These are phyloP conservation scores for Astreopora myriophthalma DNA, from an alignment of 64 coral and sea anemone genomes.

Conservation along the genomic window DNA sequence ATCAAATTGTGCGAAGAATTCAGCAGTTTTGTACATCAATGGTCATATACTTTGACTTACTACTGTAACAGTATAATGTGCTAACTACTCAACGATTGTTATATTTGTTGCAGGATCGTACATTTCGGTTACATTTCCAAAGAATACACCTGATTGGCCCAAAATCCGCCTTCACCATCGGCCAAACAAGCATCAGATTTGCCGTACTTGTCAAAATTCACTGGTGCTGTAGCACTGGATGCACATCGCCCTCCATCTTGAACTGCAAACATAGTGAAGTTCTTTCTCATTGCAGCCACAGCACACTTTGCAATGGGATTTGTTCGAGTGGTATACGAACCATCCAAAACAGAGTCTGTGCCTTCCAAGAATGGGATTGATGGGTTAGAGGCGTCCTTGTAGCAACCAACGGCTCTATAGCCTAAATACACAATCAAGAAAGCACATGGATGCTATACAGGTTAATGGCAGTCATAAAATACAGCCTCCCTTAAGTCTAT, in stretches of 20 bases:
- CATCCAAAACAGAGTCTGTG: neutral
- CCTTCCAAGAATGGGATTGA: neutral
- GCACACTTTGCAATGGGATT: neutral
- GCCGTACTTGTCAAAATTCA: conserved; percentile 7
- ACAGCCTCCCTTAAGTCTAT: too few relatives aligned
- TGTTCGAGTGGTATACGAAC: neutral
- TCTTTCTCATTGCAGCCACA: neutral
- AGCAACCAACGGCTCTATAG: neutral
- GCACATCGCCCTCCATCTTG: conserved; percentile 26
- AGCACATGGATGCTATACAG: too few relatives aligned
- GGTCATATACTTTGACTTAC: too few relatives aligned
- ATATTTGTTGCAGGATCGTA: too few relatives aligned
- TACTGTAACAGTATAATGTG: too few relatives aligned
- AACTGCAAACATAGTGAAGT: neutral
- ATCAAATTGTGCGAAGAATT: too few relatives aligned
- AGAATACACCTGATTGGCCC: conserved; percentile 15
- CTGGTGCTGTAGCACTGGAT: neutral
- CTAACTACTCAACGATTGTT: too few relatives aligned
- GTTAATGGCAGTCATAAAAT: too few relatives aligned
- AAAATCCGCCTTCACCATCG: neutral
- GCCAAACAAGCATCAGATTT: neutral
- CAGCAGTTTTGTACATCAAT: too few relatives aligned
- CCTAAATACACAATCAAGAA: neutral
- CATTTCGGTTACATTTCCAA: neutral
- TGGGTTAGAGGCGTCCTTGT: neutral